Evolutionary conservation across 2,888 invertebrate genomes (phyloP).

Genomic region (Cataglyphis albicans): DNA sequence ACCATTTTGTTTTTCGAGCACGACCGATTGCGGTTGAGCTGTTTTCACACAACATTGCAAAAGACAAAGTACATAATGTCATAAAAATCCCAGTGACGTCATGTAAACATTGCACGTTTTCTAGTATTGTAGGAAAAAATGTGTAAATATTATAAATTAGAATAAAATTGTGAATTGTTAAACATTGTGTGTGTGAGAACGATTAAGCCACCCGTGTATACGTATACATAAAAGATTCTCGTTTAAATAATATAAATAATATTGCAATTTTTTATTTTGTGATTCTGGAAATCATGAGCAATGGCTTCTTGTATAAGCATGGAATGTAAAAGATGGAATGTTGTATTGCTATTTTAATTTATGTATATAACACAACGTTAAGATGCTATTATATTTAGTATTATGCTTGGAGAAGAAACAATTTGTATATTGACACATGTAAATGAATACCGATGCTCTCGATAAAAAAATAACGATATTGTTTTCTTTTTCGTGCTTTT

Average conservation of each 20-base stretch:
- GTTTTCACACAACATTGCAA: slow-evolving; percentile 63
- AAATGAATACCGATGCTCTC: not conserved
- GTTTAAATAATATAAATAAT: slow-evolving; percentile 51
- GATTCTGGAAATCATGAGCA: slow-evolving; percentile 57
- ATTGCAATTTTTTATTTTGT: slow-evolving; percentile 55
- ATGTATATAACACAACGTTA: slow-evolving; percentile 66
- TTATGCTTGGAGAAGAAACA: slow-evolving; percentile 1
- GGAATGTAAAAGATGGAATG: slow-evolving; percentile 29
- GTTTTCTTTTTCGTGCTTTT: not conserved
- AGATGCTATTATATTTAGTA: slow-evolving; percentile 50
- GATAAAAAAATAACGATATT: not conserved
- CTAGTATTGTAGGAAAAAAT: slow-evolving; percentile 63
- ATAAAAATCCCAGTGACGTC: slow-evolving; percentile 36
- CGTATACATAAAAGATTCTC: slow-evolving; percentile 41
- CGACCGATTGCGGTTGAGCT: slow-evolving; percentile 70
- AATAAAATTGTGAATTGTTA: slow-evolving; percentile 53
- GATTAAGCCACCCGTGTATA: not conserved
- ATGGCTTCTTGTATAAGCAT: slow-evolving; percentile 42
- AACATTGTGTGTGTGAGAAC: not conserved
- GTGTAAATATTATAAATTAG: slow-evolving; percentile 69
- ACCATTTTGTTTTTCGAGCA: slow-evolving; percentile 63
- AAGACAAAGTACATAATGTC: slow-evolving; percentile 45
- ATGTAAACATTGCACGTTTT: slow-evolving; percentile 46
- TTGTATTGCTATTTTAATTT: slow-evolving; percentile 60
- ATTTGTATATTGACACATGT: slow-evolving; percentile 4